Evolutionary conservation across 2,888 invertebrate species (phyloP), one percentile per base, ranked within the genome.

Genomic region (Ormyrus rosae): DNA sequence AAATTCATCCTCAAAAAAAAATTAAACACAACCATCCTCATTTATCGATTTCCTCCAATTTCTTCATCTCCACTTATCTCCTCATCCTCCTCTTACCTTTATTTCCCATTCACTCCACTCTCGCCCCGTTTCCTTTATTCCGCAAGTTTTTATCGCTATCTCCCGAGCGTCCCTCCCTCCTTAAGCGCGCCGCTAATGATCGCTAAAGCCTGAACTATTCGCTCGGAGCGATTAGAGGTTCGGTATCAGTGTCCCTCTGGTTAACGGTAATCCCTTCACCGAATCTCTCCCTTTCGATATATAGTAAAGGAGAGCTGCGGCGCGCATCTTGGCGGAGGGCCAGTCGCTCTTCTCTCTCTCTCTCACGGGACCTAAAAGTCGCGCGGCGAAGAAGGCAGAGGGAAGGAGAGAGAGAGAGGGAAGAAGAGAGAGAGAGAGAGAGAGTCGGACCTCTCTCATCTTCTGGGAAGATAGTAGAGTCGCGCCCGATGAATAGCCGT

Each of bases 401-500:
- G 11, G 48, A 60, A 34, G 55, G 61, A 53, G 45, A 19, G 6
- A 8, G 69, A 61, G 80, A 77, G 71, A 58, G n/a, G 51, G 71
- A 34, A 51, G 77, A 60, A 76, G 48, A 8, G 34, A 55, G 67
- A 61, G 69, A 51, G 19, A 10, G 53, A 48, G 58, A n/a, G 53
- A 80, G 81, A 83, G 85, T 83, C 85, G 86, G 85, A 86, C 84
- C 72, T 85, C 84, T 83, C 87, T 87, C 88, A 87, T 88, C 87
- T 86, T 86, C 83, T 83, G 83, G 84, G 84, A 86, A 89, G 89
- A 89, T 89, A 89, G 88, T 87, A 88, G 88, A 89, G 87, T 87
- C 86, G 84, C 87, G 88, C 87, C 88, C 78, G 89, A 90, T 88
- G 90, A 89, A 90, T 90, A 89, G 89, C 88, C 88, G 86, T 89